A percentile compares a stretch with the other conserved stretches of the same genome.
phyloP scores from a whole-genome alignment of 2,888 invertebrate genomes.

The Thereva nobilitata region DNA sequence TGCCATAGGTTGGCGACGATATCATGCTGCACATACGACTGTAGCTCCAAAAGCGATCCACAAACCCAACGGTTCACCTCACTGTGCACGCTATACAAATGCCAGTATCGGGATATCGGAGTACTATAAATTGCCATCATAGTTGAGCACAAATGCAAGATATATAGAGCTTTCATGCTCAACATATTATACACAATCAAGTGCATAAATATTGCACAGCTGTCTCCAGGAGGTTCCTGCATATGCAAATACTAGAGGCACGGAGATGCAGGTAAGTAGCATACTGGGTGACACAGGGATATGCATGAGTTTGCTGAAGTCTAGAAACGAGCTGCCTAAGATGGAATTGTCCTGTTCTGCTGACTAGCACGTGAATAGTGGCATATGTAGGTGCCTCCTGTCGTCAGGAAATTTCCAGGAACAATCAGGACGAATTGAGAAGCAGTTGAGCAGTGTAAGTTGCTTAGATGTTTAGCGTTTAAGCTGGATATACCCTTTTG shows the following conservation, averaged over 20 bases:
- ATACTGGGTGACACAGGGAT: background rate
- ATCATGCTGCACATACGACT: background rate
- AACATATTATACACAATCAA: conserved; percentile 8
- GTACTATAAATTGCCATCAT: conserved; percentile 8
- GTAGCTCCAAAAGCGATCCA: background rate
- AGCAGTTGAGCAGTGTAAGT: too few relatives aligned
- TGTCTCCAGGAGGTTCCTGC: background rate
- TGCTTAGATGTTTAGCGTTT: too few relatives aligned
- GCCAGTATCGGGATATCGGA: conserved; percentile 8
- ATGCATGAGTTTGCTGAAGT: background rate
- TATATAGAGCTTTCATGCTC: conserved; percentile 23
- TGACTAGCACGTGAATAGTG: too few relatives aligned
- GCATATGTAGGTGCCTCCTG: too few relatives aligned
- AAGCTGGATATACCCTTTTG: too few relatives aligned
- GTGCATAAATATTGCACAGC: conserved; percentile 3
- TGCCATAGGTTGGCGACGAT: background rate
- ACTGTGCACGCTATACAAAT: conserved; percentile 21
- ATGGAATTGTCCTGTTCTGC: too few relatives aligned
- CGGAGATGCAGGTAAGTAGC: conserved; percentile 7
- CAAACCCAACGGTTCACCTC: background rate
- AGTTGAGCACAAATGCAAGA: conserved; percentile 2
- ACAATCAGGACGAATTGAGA: too few relatives aligned
- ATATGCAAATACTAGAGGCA: conserved; percentile 5
- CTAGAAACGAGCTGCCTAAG: too few relatives aligned
- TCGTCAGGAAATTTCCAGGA: too few relatives aligned